Base-by-base conservation (phyloP, 1,140 invertebrate species). In the Drosophila neocordata region DNA sequence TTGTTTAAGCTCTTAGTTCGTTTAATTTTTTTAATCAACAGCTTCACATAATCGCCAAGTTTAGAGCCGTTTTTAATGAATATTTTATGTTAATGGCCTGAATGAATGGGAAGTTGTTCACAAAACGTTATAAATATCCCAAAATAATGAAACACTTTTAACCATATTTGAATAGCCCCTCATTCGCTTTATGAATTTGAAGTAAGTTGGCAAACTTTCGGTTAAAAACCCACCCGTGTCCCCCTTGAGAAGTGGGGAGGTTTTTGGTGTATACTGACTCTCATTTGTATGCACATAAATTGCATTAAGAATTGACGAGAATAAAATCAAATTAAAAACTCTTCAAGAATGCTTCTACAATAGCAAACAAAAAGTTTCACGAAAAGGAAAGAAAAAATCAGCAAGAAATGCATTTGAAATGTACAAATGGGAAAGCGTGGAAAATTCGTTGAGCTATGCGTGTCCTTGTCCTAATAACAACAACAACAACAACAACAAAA, bases 271-370 rank as follows among this genome's bases (percentile, higher is more conserved):
- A 6, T 5, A 31, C 11, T 37, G 7, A 52, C 41, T 31, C 18
- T 20, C 70, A 69, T 76, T 76, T 76, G 70, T 73, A 76, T 76
- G 73, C 73, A 76, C 73, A 76, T 76, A 76, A 73, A 73, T 76
- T 76, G 64, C 70, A 76, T 69, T 58, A 69, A 62, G 70, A 69
- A 73, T 73, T 76, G 73, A 73, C 60, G 60, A 34, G 31, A 35
- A 35, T 27, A 13, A 65, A 65, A 60, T 81, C 69, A 81, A 77
- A 77, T 81, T 73, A 73, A 69, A 65, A 35, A 65, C 38, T 56
- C 53, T 52, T 58, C 51, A 73, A 60, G 48, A 60, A 66, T 71
- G 56, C n/a, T 34, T 34, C 52, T 4, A 15, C 0, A 48, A 48
- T n/a, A n/a, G n/a, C n/a, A 20, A 15, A 4, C 41, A 20, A 48